Base-by-base conservation (phyloP, 2,113 vertebrate genomes). In the Dicrurus megarhynchus region DNA sequence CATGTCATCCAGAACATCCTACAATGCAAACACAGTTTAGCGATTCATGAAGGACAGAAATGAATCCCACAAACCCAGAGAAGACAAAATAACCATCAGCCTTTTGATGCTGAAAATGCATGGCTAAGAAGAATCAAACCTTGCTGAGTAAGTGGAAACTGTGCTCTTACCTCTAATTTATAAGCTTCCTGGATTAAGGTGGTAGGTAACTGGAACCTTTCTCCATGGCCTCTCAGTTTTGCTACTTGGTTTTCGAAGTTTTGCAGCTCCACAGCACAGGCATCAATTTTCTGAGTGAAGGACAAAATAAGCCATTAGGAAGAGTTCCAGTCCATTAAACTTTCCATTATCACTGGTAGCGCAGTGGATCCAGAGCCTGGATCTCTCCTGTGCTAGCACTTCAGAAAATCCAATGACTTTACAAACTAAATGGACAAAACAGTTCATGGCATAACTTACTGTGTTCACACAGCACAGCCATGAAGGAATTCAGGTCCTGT, bases 81-180 rank as follows among this genome's bases (percentile, higher is more conserved):
- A 57, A 73, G 10, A 20, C 55, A 77, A 93, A 84, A 70, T 20
- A 60, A n/a, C 26, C 50, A 70, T 30, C 47, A n/a, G 46, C 27
- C 19, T 89, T 80, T 71, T n/a, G 41, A 59, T 44, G 23, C 13
- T 77, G 71, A 49, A 82, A 89, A 69, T 49, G 53, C 8, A 21
- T 71, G 30, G 44, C 20, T 80, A 32, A 27, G 50, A 50, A 63
- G 16, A 46, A 44, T 42, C 46, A 59, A 15, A 56, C 13, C 32
- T 69, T 42, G n/a, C 7, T 37, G 46, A 69, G 19, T 52, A 73
- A 49, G 16, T 39, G 55, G 47, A 44, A 74, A 59, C 28, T 27
- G 61, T 37, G 44, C 16, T 50, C 96, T 94, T 98, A 99, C 99
- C 99, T 99, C 98, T 89, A 98, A 85, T 91, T 97, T 98, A 83